Evolutionary conservation across 2,797 vertebrate species (phyloP), one percentile per base, ranked within the genome.

Genomic region (Pantherophis vulpinus): DNA sequence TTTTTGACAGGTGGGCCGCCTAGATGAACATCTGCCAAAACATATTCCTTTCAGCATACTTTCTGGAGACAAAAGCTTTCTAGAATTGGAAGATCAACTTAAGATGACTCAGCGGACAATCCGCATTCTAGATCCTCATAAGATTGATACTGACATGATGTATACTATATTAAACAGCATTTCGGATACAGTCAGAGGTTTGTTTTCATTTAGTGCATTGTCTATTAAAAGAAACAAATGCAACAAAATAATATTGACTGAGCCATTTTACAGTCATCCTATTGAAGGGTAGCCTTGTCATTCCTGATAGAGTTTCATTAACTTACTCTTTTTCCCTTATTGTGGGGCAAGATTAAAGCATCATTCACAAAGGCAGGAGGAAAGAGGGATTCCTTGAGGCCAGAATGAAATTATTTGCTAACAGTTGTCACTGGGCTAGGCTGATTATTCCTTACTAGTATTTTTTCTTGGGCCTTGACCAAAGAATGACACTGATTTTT

Each of bases 161-260:
- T 98, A 96, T 97, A 97, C 98, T 95, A 97, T 98, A 96, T 96
- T 98, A 96, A 98, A 98, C 97, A 98, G 98, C 97, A 98, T 98
- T 97, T 98, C 98, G 51, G 98, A 98, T 95, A 97, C 97, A 29
- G 96, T 97, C 91, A 98, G 98, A 98, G 98, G 98, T 98, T 98
- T 60, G 18, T 95, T 42, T 83, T 86, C 61, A 66, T n/a, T n/a
- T 1, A 56, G 18, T 83, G 32, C 6, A 8, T 55, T 18, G 47
- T 23, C 27, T 66, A 13, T 37, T 86, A 55, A 94, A 87, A 47
- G 94, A 94, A 96, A 93, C 37, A 83, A 10, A 59, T 47, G 13
- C 4, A 83, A 10, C 83, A 20, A 83, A 83, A 83, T 42, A 79
- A 79, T n/a, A 87, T 18, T 88, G 42, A 56, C 2, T 88, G 29